These are phyloP conservation scores for Macrophya annulata DNA, from an alignment of 2,888 invertebrate genomes.

Conservation along the genomic window DNA sequence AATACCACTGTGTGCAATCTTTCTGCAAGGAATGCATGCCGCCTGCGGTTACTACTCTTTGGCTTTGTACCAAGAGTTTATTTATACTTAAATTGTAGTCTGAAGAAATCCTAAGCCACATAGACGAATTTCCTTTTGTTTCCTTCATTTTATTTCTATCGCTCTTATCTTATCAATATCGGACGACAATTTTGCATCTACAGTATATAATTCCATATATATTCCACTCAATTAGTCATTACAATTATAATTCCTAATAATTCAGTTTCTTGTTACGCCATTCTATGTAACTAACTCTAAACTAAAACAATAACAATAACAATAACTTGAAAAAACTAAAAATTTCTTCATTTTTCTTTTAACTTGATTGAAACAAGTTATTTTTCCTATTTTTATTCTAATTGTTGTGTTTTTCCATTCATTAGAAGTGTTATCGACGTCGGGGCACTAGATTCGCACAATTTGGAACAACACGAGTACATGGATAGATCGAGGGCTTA, in stretches of 20 bases:
- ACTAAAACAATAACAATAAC: too few relatives aligned
- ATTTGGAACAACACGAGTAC: constrained; percentile 94
- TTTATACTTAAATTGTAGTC: constrained; percentile 30
- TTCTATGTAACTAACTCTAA: too few relatives aligned
- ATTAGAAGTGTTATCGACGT: constrained; percentile 95
- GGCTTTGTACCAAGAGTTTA: constrained; percentile 47
- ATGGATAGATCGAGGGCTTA: constrained; percentile 83
- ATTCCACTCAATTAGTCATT: background rate
- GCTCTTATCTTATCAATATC: background rate
- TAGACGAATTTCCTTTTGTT: background rate
- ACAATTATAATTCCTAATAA: background rate
- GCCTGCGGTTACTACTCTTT: background rate
- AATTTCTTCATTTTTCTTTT: background rate
- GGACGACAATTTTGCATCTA: background rate
- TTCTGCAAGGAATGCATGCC: constrained; percentile 23
- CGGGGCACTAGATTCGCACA: constrained; percentile 94
- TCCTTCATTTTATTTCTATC: background rate
- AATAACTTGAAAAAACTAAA: background rate
- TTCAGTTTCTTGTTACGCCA: too few relatives aligned
- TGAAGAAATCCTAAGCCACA: background rate
- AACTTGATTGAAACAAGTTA: background rate
- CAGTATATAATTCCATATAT: background rate
- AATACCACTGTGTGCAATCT: background rate
- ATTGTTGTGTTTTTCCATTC: constrained; percentile 59
- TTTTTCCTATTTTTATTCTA: background rate